Evolutionary conservation across 2,888 invertebrate genomes (phyloP).

Genomic region (Notodonta dromedarius): DNA sequence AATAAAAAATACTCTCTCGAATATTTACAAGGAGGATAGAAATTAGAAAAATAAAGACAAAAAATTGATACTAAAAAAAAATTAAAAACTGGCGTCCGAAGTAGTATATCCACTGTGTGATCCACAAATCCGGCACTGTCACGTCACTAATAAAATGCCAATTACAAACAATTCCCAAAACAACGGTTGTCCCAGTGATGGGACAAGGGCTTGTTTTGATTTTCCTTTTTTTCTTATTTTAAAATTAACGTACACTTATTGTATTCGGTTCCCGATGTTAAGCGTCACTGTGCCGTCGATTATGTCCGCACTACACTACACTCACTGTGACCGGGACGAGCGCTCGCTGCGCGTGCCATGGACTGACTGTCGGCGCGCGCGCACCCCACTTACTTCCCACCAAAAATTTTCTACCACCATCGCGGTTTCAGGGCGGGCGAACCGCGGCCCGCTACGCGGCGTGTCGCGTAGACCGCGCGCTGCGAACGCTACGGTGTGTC

Average conservation of each 20-base stretch:
- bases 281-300: slow-evolving; percentile 60
- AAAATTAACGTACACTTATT: slow-evolving; percentile 68
- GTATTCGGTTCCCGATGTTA: slow-evolving; percentile 46
- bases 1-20: slow-evolving; percentile 63
- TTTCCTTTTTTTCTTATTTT: slow-evolving; percentile 44
- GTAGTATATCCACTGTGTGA: slow-evolving; percentile 68
- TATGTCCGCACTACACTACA: slow-evolving; percentile 57
- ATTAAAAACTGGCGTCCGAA: slow-evolving; percentile 65
- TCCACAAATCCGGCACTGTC: slow-evolving; percentile 69
- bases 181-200: slow-evolving; percentile 47
- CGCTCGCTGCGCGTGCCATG: slow-evolving; percentile 71
- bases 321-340: slow-evolving; percentile 63
- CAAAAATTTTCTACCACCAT: slow-evolving; percentile 81
- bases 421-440: slow-evolving; percentile 55
- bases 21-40: slow-evolving; percentile 69
- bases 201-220: slow-evolving; percentile 50
- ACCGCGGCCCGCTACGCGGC: slow-evolving; percentile 61
- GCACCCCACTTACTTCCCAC: slow-evolving; percentile 83
- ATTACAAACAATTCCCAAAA: slow-evolving; percentile 78
- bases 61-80: slow-evolving; percentile 40
- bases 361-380: slow-evolving; percentile 76
- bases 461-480: slow-evolving; percentile 22
- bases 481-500: neutral
- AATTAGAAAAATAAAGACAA: slow-evolving; percentile 37
- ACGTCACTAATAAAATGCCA: slow-evolving; percentile 82